A percentile compares a stretch with the other conserved stretches of the same genome.
phyloP scores from a whole-genome alignment of 2,113 vertebrate genomes.

The Heptranchias perlo region DNA sequence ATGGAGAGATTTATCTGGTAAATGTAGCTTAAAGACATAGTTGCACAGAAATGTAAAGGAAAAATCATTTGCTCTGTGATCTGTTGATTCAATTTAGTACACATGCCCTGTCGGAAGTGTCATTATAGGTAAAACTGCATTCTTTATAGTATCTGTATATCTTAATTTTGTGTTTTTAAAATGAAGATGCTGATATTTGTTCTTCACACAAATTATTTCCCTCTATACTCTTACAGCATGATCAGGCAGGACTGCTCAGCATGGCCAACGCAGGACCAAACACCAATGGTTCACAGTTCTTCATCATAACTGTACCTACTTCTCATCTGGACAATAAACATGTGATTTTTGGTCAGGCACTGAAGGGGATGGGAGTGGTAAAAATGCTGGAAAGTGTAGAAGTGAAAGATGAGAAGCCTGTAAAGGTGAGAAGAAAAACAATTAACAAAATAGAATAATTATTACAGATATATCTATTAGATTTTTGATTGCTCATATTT shows the following conservation, averaged over 20 bases:
- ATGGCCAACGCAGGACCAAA: constrained; percentile 89
- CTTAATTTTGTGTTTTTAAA: neutral
- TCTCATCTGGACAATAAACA: constrained; percentile 88
- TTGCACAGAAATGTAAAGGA: neutral
- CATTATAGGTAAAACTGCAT: neutral
- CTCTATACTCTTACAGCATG: constrained; percentile 63
- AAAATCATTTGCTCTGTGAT: neutral
- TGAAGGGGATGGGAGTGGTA: constrained; percentile 82
- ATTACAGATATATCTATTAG: neutral
- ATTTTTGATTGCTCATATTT: neutral
- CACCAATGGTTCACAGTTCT: constrained; percentile 96
- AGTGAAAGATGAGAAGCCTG: constrained; percentile 73
- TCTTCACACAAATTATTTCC: neutral
- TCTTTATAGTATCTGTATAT: neutral
- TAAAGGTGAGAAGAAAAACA: constrained; percentile 58
- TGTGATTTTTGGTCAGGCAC: constrained; percentile 85
- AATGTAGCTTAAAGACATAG: neutral
- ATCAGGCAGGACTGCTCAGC: constrained; percentile 79
- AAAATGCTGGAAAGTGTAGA: constrained; percentile 78
- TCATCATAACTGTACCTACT: constrained; percentile 86
- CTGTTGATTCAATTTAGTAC: neutral
- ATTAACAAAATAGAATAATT: neutral
- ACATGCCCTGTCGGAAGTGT: neutral
- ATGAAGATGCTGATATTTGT: neutral
- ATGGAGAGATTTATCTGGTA: too few species aligned